Percentiles rank a stretch among this genome's conserved stretches.
Evolutionary conservation across 1,140 invertebrate species (phyloP).

Genomic region (Drosophila burlai): DNA sequence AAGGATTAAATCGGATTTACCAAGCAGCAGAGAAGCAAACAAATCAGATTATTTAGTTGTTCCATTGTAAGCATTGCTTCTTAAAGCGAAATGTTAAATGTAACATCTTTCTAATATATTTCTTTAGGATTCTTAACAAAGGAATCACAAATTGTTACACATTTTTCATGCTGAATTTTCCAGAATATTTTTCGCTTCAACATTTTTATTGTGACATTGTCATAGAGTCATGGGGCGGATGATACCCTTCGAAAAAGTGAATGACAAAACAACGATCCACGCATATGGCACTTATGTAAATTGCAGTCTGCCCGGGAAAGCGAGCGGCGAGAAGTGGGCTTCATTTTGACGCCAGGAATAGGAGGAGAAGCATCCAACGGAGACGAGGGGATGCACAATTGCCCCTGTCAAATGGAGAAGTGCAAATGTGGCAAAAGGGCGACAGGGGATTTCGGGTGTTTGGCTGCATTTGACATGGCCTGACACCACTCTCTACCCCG

Average conservation of each 20-base stretch:
- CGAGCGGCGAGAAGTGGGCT: neutral
- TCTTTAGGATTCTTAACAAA: neutral
- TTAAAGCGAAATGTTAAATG: neutral
- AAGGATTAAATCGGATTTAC: conserved; percentile 1
- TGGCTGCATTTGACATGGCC: conserved; percentile 10
- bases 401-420: conserved; percentile 42
- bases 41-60: neutral
- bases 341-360: neutral
- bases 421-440: conserved; percentile 35
- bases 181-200: conserved; percentile 4
- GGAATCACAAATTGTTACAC: conserved; percentile 3
- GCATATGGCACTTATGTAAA: conserved; percentile 59
- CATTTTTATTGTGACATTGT: conserved; percentile 24
- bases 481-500: neutral
- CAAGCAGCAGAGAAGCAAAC: neutral
- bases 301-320: conserved; percentile 34
- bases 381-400: conserved; percentile 10
- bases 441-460: conserved; percentile 15
- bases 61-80: neutral
- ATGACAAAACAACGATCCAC: conserved; percentile 46
- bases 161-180: conserved; percentile 7
- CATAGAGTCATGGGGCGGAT: conserved; percentile 11
- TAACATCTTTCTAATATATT: neutral
- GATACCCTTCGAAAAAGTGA: conserved; percentile 13
- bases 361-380: neutral